Percentiles rank a stretch among this genome's conserved stretches.
phyloP scores from a whole-genome alignment of 2,888 invertebrate species.

The Tanaodytes sp. region DNA sequence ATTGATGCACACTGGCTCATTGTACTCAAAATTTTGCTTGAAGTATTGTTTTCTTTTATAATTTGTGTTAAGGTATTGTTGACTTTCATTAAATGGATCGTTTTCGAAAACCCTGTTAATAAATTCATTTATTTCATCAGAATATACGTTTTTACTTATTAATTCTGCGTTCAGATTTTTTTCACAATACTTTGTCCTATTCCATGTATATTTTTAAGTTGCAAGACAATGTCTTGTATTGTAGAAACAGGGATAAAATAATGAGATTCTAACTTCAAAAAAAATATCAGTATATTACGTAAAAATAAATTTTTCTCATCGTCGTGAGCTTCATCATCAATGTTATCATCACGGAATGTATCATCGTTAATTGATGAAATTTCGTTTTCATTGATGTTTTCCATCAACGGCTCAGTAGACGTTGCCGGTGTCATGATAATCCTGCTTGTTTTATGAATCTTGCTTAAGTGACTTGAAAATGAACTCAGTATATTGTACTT shows the following conservation, averaged over 20 bases:
- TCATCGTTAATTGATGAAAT: background rate
- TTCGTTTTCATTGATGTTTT: background rate
- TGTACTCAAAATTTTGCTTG: conserved; percentile 2
- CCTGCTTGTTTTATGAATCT: conserved; percentile 1
- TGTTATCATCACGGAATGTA: background rate
- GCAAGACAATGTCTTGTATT: background rate
- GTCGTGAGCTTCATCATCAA: background rate
- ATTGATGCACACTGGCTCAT: background rate
- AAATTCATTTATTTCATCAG: background rate
- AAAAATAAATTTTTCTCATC: background rate
- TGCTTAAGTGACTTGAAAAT: conserved; percentile 9
- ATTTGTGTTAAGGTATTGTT: background rate
- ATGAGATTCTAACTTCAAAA: background rate
- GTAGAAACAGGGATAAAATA: background rate
- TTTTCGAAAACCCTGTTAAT: background rate
- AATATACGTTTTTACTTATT: background rate
- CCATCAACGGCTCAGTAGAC: background rate
- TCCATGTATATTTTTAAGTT: background rate
- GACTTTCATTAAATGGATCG: background rate
- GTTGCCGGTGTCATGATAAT: background rate
- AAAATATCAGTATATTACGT: background rate
- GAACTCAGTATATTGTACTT: background rate
- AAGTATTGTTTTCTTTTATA: conserved; percentile 18
- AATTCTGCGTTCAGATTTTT: background rate
- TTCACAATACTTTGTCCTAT: conserved; percentile 3